Conservation (phyloP, 2,888 invertebrate genomes). For the Poecilus cupreus region DNA sequence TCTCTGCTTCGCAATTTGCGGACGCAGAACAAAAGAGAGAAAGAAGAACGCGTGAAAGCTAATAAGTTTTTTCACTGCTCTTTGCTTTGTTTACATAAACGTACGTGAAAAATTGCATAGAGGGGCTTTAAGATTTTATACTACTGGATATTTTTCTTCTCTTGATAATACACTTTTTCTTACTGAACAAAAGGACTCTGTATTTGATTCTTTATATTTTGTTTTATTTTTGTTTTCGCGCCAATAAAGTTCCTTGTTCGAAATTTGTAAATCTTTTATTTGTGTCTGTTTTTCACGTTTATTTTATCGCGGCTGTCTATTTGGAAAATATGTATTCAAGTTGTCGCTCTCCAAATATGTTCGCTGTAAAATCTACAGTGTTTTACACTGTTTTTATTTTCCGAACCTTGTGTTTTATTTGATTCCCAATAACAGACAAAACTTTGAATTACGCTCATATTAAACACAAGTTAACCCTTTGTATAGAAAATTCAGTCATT, state of each 20-base stretch:
- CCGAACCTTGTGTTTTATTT: neutral
- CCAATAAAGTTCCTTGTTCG: conserved; percentile 37
- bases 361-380: conserved; percentile 20
- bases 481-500: too few relatives aligned
- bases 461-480: neutral
- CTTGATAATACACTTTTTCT: conserved; percentile 36
- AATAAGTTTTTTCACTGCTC: conserved; percentile 47
- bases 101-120: conserved; percentile 43
- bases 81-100: conserved; percentile 44
- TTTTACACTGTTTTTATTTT: conserved; percentile 20
- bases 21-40: conserved; percentile 19
- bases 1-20: conserved; percentile 31
- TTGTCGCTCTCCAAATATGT: conserved; percentile 34
- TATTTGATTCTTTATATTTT: conserved; percentile 34
- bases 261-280: conserved; percentile 39
- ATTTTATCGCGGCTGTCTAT: conserved; percentile 38
- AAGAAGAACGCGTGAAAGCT: conserved; percentile 42
- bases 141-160: conserved; percentile 16
- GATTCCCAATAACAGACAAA: neutral
- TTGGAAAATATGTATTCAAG: conserved; percentile 42
- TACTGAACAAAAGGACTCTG: conserved; percentile 14
- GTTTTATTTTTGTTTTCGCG: conserved; percentile 36
- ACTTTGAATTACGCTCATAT: conserved; percentile 21
- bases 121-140: conserved; percentile 29
- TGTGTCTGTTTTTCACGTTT: conserved; percentile 25